Evolutionary conservation across 2,113 vertebrate genomes (phyloP).

Genomic region (Aphyosemion australe): DNA sequence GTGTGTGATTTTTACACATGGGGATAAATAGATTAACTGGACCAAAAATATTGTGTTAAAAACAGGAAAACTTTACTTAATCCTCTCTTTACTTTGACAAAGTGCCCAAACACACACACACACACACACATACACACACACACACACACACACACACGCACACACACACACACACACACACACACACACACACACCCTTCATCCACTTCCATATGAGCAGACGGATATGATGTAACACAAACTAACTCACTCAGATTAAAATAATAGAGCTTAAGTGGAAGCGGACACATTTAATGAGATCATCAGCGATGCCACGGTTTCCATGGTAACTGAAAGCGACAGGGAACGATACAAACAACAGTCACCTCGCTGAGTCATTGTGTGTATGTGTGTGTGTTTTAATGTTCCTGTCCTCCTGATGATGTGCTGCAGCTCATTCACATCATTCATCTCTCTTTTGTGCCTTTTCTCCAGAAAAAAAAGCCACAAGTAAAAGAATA

Average conservation of each 20-base stretch:
- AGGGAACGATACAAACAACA: constrained; percentile 69
- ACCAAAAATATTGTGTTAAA: constrained; percentile 47
- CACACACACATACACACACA: constrained; percentile 17
- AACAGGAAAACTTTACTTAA: constrained; percentile 70
- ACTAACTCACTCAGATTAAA: constrained; percentile 47
- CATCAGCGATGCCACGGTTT: constrained; percentile 64
- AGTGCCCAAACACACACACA: constrained; percentile 30
- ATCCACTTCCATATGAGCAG: neutral
- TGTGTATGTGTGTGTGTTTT: constrained; percentile 35
- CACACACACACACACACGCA: constrained; percentile 47
- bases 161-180: constrained; percentile 4
- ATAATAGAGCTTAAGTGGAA: constrained; percentile 70
- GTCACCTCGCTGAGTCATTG: constrained; percentile 66
- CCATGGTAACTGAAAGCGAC: constrained; percentile 53
- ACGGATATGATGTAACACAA: constrained; percentile 9
- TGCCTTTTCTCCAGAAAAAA: neutral
- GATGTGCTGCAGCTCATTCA: constrained; percentile 41
- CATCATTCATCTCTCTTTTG: constrained; percentile 7
- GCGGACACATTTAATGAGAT: constrained; percentile 71
- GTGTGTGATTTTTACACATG: constrained; percentile 23
- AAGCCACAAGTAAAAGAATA: neutral
- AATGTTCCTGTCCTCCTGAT: constrained; percentile 27
- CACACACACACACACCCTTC: constrained; percentile 22
- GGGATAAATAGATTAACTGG: constrained; percentile 41
- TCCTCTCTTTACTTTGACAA: constrained; percentile 58